These are phyloP conservation scores for Rhagologus leucostigma DNA, from an alignment of 2,113 vertebrate species.

Conservation along the genomic window DNA sequence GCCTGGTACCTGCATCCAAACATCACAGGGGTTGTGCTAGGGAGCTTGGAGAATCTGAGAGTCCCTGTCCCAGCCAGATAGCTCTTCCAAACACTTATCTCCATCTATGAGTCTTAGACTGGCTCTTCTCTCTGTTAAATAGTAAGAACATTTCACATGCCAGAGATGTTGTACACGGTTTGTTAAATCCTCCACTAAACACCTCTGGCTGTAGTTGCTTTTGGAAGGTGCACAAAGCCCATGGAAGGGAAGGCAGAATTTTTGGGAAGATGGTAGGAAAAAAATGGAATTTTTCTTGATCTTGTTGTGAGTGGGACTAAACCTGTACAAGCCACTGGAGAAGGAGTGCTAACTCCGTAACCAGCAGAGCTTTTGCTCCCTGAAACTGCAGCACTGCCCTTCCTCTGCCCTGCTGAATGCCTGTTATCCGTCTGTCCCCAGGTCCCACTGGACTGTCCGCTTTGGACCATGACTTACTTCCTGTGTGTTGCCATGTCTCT, in stretches of 20 bases:
- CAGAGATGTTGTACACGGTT: background rate
- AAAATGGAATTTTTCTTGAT: background rate
- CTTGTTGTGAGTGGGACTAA: background rate
- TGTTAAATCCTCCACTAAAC: background rate
- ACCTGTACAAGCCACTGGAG: background rate
- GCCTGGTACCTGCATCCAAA: background rate
- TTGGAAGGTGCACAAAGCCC: background rate
- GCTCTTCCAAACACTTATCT: background rate
- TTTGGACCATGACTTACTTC: background rate
- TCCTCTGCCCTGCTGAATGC: background rate
- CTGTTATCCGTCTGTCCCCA: background rate
- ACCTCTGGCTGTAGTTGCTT: background rate
- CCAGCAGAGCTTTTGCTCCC: background rate
- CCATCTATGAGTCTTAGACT: accelerated
- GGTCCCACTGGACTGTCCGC: accelerated
- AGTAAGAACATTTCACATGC: background rate
- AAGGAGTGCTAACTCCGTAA: background rate
- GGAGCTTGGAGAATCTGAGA: background rate
- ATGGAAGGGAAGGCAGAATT: background rate
- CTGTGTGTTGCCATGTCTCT: background rate
- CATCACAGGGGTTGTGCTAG: background rate
- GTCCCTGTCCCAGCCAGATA: background rate
- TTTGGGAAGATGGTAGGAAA: background rate
- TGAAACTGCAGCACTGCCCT: background rate
- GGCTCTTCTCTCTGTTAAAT: background rate